Evolutionary conservation across 2,797 vertebrate species (phyloP), one percentile per base, ranked within the genome.

Genomic region (Poeciliopsis paucimaculata): DNA sequence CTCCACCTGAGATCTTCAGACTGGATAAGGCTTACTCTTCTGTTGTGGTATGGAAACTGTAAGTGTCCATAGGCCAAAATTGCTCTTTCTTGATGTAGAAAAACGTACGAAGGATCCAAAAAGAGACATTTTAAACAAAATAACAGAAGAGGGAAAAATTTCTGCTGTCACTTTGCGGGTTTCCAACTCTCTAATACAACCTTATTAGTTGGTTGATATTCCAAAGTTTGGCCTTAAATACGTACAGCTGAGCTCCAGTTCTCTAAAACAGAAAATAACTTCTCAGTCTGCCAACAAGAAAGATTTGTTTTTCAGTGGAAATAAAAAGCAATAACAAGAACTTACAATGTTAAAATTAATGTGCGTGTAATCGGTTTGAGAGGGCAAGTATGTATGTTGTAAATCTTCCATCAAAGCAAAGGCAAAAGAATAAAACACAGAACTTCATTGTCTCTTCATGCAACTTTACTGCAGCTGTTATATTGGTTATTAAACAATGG

Each of bases 401-500:
- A 4, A 23, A 39, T 68, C 20, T 68, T 74, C 55, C 8, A 9
- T n/a, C 15, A 43, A 55, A 53, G 47, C 31, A 53, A 74, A 55
- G 18, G 46, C 47, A 36, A 31, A 51, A 16, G 16, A 41, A 68
- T 68, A 45, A 73, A 73, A 73, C 18, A 34, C 11, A 4, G 51
- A 55, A 15, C 13, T 26, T 28, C 47, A 28, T 53, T 26, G 72
- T 60, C 28, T 57, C 51, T 49, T 57, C 73, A n/a, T 4, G 0
- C 73, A 41, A 41, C 60, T 28, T 20, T 10, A 31, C 73, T 60
- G 51, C 36, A 57, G 36, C 73, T 66, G 8, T 46, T 47, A 72
- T 64, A 55, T 71, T 46, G 15, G 64, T 76, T 72, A 13, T 84
- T 77, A 62, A 62, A 53, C 20, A 57, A 62, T 46, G 31, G 41